Conservation (phyloP, 2,113 vertebrate genomes). For the Lagopus muta region DNA sequence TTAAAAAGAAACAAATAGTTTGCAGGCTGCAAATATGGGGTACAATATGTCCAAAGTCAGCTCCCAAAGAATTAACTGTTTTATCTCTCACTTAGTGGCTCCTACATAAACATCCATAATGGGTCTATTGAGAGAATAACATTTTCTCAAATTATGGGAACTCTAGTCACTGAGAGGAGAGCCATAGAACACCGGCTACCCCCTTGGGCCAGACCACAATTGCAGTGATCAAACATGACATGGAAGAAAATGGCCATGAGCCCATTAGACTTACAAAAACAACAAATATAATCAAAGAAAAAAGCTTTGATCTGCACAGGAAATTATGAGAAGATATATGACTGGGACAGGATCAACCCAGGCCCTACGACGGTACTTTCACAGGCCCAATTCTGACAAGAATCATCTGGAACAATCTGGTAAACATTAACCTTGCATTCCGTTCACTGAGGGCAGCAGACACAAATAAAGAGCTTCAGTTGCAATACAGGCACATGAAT, state of each 20-base stretch:
- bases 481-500: neutral
- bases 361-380: neutral
- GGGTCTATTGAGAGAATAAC: neutral
- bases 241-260: neutral
- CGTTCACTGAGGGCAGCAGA: neutral
- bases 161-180: neutral
- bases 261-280: neutral
- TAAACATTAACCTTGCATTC: neutral
- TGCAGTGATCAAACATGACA: neutral
- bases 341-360: neutral
- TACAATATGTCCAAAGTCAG: neutral
- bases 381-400: neutral
- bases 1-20: neutral
- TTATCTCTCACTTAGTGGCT: neutral
- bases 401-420: neutral
- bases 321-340: neutral
- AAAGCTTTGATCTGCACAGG: neutral
- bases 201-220: neutral
- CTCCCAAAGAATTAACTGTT: neutral
- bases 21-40: neutral
- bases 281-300: neutral
- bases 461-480: neutral
- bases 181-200: accelerated
- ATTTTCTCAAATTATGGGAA: neutral
- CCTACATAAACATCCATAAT: neutral